Conservation (phyloP, 2,113 vertebrate genomes). For the Rynchops niger region DNA sequence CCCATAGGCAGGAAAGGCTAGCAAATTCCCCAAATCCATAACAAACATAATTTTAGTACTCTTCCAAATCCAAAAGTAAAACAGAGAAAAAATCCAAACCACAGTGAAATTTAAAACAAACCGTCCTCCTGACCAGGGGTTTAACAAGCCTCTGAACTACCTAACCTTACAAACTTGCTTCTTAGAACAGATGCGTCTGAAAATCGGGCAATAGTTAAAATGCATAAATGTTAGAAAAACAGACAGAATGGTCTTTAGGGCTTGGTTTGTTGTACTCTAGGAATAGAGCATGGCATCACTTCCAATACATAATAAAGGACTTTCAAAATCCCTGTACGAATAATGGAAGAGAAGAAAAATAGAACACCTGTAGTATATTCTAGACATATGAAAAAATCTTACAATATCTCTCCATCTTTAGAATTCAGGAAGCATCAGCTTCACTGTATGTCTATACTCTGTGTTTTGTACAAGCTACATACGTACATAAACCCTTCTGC, state of each 20-base stretch:
- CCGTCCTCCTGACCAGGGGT: background rate
- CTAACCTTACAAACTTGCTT: background rate
- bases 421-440: background rate
- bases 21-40: background rate
- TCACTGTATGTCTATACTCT: background rate
- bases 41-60: background rate
- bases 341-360: background rate
- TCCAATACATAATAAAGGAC: background rate
- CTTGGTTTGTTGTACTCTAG: background rate
- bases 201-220: background rate
- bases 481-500: rapidly evolving
- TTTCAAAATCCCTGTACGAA: background rate
- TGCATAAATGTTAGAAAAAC: background rate
- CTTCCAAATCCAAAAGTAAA: background rate
- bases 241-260: background rate
- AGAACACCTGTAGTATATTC: background rate
- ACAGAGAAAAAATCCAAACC: background rate
- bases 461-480: background rate
- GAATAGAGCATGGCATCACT: background rate
- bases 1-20: background rate
- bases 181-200: background rate
- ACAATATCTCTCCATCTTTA: background rate
- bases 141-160: background rate
- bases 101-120: background rate
- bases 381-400: background rate